A percentile compares a stretch with the other conserved stretches of the same genome.
These are phyloP conservation scores for Bombus impatiens DNA, from an alignment of 1,140 invertebrate genomes.

Conservation along the genomic window DNA sequence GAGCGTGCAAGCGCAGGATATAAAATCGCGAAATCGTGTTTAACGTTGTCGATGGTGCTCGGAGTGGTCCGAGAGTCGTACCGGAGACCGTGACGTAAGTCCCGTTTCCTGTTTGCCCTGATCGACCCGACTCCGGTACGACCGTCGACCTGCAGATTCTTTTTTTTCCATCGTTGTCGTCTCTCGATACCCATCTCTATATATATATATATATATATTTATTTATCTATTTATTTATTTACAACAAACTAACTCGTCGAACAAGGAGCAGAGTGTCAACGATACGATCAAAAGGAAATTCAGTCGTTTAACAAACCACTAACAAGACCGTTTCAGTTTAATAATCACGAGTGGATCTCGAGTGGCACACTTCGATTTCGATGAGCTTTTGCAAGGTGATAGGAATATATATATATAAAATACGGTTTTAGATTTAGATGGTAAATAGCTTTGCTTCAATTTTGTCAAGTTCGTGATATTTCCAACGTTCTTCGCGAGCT, in stretches of 20 bases:
- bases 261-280: background rate
- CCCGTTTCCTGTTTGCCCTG: conserved; percentile 64
- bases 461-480: background rate
- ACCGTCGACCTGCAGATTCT: conserved; percentile 39
- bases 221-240: background rate
- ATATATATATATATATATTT: background rate
- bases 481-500: background rate
- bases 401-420: background rate
- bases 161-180: conserved; percentile 33
- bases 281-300: background rate
- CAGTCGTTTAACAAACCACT: conserved; percentile 13
- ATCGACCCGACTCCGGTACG: conserved; percentile 51
- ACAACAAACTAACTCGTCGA: conserved; percentile 16
- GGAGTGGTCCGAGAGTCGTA: conserved; percentile 41
- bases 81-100: conserved; percentile 65
- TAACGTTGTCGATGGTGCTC: conserved; percentile 1
- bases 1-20: background rate
- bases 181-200: background rate
- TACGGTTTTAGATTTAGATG: background rate
- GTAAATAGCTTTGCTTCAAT: background rate
- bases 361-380: background rate
- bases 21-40: conserved; percentile 20
- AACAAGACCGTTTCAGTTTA: background rate
- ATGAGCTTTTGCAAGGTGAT: background rate
- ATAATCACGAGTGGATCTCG: background rate